These are phyloP conservation scores for Sebastes taczanowskii DNA, from an alignment of 2,797 vertebrate species.

Conservation along the genomic window DNA sequence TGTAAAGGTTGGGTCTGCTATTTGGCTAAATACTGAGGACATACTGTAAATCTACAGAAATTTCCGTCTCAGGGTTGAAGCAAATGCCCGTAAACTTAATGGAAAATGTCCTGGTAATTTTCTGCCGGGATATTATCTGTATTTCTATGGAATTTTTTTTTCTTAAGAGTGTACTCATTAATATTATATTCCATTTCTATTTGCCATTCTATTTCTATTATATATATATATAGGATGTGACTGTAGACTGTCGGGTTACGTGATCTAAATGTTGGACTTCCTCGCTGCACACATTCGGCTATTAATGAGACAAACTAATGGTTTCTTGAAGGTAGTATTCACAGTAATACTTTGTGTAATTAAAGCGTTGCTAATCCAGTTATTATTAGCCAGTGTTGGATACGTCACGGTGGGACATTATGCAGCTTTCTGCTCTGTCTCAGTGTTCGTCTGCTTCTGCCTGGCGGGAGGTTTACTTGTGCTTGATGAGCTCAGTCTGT, in stretches of 20 bases:
- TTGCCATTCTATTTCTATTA: no score
- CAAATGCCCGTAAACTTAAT: no score
- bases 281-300: background rate
- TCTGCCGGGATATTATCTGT: no score
- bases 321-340: background rate
- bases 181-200: no score
- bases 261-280: background rate
- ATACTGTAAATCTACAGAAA: no score
- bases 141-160: no score
- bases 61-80: no score
- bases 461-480: background rate
- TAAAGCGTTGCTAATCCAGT: background rate
- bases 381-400: background rate
- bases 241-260: background rate
- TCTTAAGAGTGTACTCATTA: no score
- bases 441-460: background rate
- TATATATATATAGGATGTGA: no score
- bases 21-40: no score
- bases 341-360: background rate
- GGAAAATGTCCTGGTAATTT: no score
- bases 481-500: slow-evolving; percentile 9
- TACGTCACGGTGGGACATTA: background rate
- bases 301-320: background rate
- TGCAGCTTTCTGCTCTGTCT: background rate
- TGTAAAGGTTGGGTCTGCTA: no score